Evolutionary conservation across 2,797 vertebrate species (phyloP), one percentile per base, ranked within the genome.

Genomic region (Crax fasciolata): DNA sequence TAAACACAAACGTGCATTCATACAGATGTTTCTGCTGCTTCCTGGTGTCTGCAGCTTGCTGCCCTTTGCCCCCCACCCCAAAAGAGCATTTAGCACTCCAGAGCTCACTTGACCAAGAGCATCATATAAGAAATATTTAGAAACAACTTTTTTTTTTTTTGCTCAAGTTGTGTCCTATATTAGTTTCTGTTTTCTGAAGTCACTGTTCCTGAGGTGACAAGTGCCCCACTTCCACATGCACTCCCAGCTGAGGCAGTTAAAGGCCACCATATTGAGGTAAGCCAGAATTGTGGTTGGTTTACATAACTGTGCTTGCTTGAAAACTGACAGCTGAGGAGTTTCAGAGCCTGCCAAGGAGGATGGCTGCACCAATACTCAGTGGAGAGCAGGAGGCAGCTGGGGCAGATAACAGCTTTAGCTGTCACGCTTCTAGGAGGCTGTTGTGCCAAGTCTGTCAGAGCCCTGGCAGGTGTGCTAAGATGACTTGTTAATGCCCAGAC

Each of bases 181-280:
- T 67, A 76, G 63, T 27, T 54, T 85, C 27, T 73, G 27, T 46
- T 86, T 73, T 49, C 25, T 77, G 43, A 43, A 57, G 13, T 63
- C 46, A 28, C 1, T 62, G 14, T 51, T 93, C 72, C 59, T 28
- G 52, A n/a, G 24, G 27, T 62, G 43, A 72, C 38, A 72, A 77
- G 30, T 63, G 9, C 10, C 32, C 3, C 2, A 0, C 11, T 68
- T 58, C 21, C 10, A 35, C 11, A 19, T 3, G 18, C 13, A 48
- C 2, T 54, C 39, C 25, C 28, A 77, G 32, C 66, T 63, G 48
- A 38, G 82, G 72, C 28, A 57, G 32, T 82, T 72, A 51, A 82
- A 57, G 59, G 38, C 24, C 13, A 25, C 20, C 2, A 5, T 39
- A 14, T 13, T 63, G 20, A 58, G 16, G 23, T 55, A 48, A 1